Base-by-base conservation (phyloP, 2,888 invertebrate genomes). In the Oscheius sp. region DNA sequence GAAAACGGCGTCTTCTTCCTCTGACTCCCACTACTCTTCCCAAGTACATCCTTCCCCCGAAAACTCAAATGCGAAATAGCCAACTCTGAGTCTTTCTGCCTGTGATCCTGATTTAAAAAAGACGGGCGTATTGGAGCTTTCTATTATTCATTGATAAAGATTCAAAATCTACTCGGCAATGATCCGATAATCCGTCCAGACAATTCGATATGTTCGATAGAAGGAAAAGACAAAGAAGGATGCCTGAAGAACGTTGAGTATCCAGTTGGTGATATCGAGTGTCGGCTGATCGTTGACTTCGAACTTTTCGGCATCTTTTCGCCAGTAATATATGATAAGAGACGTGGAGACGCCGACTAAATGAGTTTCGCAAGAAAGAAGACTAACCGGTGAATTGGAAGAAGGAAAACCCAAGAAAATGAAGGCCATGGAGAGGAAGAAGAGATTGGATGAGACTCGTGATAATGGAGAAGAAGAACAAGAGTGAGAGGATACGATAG, bases 71-170 rank as follows among this genome's bases (percentile, higher is more conserved):
- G 54, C 32, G 33, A 17, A 54, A 33, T 9, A 54, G 54, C 17
- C 54, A 54, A 14, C 54, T 54, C 12, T 54, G 33, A 54, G 20
- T 32, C 20, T 12, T 51, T 44, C 5, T 36, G 14, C 14, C 8
- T 9, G 47, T 47, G 22, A 24, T 54, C 24, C 54, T 54, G 54
- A 54, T 54, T 20, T 8, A 33, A 17, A 20, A n/a, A 20, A 9
- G 33, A 54, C 54, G 54, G 54, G 54, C 54, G n/a, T 54, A 6
- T 33, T 54, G 17, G 47, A 47, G 47, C 47, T 47, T 47, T 20
- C 24, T 47, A 36, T 36, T n/a, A n/a, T n/a, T n/a, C n/a, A n/a
- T n/a, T n/a, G n/a, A n/a, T n/a, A n/a, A n/a, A n/a, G n/a, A n/a
- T n/a, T n/a, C n/a, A n/a, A n/a, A n/a, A n/a, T n/a, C n/a, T n/a